Base-by-base conservation (phyloP, 1,140 invertebrate genomes). In the Caerostris darwini region DNA sequence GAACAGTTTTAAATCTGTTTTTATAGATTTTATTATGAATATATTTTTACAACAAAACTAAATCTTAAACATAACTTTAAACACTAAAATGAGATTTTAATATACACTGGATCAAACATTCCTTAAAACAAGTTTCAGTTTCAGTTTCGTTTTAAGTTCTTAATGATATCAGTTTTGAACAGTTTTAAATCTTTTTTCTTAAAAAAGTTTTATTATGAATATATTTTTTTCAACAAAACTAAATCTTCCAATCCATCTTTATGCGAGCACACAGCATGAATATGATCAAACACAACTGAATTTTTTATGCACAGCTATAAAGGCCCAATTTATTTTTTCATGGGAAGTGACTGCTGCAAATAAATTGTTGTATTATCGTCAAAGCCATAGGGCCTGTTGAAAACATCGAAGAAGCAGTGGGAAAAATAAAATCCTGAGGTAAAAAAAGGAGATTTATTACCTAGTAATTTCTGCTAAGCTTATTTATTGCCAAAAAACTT, bases 401-500 rank as follows among this genome's bases (percentile, higher is more conserved):
- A 77, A 77, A 77, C 34, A 77, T 77, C 50, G 8, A 77, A 77
- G 8, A 10, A 77, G 50, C 71, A 77, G 4, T 12, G 34, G 12
- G 34, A 77, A 77, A 34, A 77, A 50, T 77, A 77, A 77, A 14
- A 50, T 50, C 14, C 34, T 10, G 3, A 8, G 71, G 19, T 3
- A 53, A 77, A 88, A 88, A 88, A 88, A 61, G 10, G 4, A 88
- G 86, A 88, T 88, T 88, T 88, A 88, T 88, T 67, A 53, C 50
- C 59, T 12, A 88, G 86, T 88, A 88, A 88, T 88, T 88, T 88
- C 50, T 34, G 3, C 59, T 54, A 88, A 88, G 50, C 86, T 88
- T 88, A 88, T 88, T 88, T 88, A 88, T 88, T 67, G 86, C 58
- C 50, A 17, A 64, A 64, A 83, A 67, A 54, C 59, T 88, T 88